Evolutionary conservation across 64 coral and sea anemone species (phyloP), one percentile per base, ranked within the genome.

Genomic region (Montipora sp.): DNA sequence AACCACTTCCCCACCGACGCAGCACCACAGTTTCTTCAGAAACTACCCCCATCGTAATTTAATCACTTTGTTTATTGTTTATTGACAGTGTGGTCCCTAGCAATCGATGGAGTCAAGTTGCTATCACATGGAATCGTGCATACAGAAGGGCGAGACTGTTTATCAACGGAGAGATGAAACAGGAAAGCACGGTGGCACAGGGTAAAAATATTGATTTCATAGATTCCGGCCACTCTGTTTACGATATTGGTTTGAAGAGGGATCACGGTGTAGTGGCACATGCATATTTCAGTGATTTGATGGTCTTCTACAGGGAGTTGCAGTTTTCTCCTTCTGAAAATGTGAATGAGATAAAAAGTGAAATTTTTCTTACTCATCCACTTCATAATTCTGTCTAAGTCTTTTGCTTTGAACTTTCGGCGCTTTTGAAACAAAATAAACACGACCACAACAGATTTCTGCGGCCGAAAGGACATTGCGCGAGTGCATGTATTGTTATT

Each of bases 201-300:
- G 21, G 43, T 10, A 80, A 7, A 18, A 24, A 21, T 8, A 22
- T 80, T 19, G 20, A 80, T 18, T 27, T 80, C 9, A 80, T 23
- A 21, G 24, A 80, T 80, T 59, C 78, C 5, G 78, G 78, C 5
- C 78, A 80, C 19, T 20, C 50, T 13, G 78, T 80, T 11, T 80
- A 80, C n/a, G 78, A 80, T 47, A 59, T 80, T 59, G 78, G 78
- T 9, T 59, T 80, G 20, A 80, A 80, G 11, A 80, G 78, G 23
- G 78, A 80, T 8, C 36, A 1, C 24, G 78, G 78, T 1, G 3
- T 3, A 0, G 22, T 55, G 0, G 53, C 14, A 2, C 50, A 59
- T 27, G 78, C 51, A 51, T 80, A 59, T 10, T 59, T 23, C 78
- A 80, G 78, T 15, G 78, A 80, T 27, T 21, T 80, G n/a, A 59